Evolutionary conservation across 2,888 invertebrate genomes (phyloP).

Genomic region (Meteorus colon): DNA sequence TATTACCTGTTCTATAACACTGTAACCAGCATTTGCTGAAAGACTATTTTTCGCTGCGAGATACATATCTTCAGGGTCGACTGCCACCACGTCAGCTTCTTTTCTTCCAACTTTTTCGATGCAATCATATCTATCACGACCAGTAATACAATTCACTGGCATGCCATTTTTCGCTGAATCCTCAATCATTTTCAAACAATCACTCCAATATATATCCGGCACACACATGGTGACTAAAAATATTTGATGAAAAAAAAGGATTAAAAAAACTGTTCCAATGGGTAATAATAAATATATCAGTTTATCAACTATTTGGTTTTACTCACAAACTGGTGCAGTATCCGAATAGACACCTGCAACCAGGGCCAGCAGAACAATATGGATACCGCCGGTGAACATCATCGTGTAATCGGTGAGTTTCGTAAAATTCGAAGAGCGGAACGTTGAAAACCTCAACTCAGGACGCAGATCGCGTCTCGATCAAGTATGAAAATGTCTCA

Average conservation of each 20-base stretch:
- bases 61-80: constrained; percentile 93
- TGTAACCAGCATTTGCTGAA: constrained; percentile 61
- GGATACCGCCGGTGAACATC: constrained; percentile 46
- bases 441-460: background rate
- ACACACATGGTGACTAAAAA: constrained; percentile 83
- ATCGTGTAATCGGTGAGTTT: constrained; percentile 3
- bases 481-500: background rate
- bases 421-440: background rate
- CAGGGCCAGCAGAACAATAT: constrained; percentile 47
- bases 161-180: constrained; percentile 78
- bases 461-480: background rate
- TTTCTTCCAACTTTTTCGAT: constrained; percentile 83
- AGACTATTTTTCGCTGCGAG: constrained; percentile 79
- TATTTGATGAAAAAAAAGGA: background rate
- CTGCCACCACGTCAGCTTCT: constrained; percentile 86
- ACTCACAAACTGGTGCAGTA: constrained; percentile 41
- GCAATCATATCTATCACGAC: constrained; percentile 86
- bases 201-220: constrained; percentile 78
- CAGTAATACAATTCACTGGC: constrained; percentile 79
- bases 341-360: constrained; percentile 42
- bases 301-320: background rate
- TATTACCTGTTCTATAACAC: constrained; percentile 64
- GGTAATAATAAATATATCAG: background rate
- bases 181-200: constrained; percentile 81
- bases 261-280: background rate